phyloP scores from a whole-genome alignment of 2,113 vertebrate species.

The Phyllopteryx taeniolatus region DNA sequence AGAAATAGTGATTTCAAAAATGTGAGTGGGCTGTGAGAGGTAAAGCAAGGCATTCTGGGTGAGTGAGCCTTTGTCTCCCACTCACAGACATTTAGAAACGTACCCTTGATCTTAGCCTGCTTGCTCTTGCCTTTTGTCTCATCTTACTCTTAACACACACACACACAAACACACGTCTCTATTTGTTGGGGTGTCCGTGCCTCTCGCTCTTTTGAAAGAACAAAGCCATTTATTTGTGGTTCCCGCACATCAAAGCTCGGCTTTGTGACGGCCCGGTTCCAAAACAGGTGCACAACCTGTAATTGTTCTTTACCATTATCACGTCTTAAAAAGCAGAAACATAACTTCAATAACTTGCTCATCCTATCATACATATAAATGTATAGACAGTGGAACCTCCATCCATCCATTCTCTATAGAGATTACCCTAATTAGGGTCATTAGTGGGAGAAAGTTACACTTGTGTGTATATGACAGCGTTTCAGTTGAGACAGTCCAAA shows the following conservation, averaged over 20 bases:
- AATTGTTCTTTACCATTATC: conserved; percentile 22
- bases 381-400: background rate
- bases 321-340: background rate
- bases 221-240: conserved; percentile 60
- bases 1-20: conserved; percentile 51
- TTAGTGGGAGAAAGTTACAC: too few relatives aligned
- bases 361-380: background rate
- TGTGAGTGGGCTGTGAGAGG: conserved; percentile 58
- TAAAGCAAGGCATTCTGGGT: conserved; percentile 67
- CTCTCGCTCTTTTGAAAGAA: conserved; percentile 59
- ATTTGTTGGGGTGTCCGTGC: conserved; percentile 58
- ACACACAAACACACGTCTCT: conserved; percentile 19
- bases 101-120: conserved; percentile 55
- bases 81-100: conserved; percentile 60
- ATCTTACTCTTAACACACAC: conserved; percentile 18
- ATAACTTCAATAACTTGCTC: background rate
- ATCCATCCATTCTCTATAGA: too few relatives aligned
- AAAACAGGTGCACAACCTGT: conserved; percentile 35
- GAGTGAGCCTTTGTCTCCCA: conserved; percentile 66
- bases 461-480: too few relatives aligned
- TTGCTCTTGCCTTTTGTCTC: conserved; percentile 23
- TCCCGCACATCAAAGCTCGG: conserved; percentile 61
- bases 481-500: too few relatives aligned
- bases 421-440: too few relatives aligned
- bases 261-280: conserved; percentile 45